Percentiles rank a stretch among this genome's conserved stretches.
Conservation (phyloP, 2,797 vertebrate genomes). For the Taeniopygia guttata region DNA sequence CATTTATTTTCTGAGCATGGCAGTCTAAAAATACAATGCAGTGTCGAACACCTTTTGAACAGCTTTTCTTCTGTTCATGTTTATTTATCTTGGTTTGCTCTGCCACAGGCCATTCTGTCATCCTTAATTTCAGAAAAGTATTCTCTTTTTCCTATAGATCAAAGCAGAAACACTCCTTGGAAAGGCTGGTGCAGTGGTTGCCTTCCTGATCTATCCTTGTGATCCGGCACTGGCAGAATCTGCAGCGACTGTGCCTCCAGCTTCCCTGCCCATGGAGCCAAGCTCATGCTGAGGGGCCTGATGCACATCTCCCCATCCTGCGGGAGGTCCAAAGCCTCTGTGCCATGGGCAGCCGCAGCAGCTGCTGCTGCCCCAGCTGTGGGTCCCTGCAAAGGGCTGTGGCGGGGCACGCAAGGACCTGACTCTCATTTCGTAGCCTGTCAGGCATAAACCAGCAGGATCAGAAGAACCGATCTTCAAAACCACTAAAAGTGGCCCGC, state of each 20-base stretch:
- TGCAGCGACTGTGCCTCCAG: not conserved
- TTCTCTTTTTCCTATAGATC: not conserved
- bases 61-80: not conserved
- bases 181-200: not conserved
- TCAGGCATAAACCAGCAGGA: not conserved
- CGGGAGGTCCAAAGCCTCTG: not conserved
- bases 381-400: not conserved
- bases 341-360: fast-evolving
- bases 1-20: not conserved
- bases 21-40: not conserved
- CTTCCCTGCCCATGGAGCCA: not conserved
- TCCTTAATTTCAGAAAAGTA: conserved; percentile 25
- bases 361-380: not conserved
- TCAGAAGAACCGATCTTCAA: not conserved
- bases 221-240: not conserved
- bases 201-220: not conserved
- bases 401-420: not conserved
- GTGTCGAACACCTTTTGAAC: not conserved
- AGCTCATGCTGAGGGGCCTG: fast-evolving
- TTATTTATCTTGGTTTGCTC: conserved; percentile 33
- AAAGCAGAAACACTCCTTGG: not conserved
- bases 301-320: not conserved
- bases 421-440: not conserved
- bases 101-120: conserved; percentile 3
- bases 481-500: not conserved